Percentiles rank a stretch among this genome's conserved stretches.
These are phyloP conservation scores for Oplegnathus fasciatus DNA, from an alignment of 2,113 vertebrate species.

Conservation along the genomic window DNA sequence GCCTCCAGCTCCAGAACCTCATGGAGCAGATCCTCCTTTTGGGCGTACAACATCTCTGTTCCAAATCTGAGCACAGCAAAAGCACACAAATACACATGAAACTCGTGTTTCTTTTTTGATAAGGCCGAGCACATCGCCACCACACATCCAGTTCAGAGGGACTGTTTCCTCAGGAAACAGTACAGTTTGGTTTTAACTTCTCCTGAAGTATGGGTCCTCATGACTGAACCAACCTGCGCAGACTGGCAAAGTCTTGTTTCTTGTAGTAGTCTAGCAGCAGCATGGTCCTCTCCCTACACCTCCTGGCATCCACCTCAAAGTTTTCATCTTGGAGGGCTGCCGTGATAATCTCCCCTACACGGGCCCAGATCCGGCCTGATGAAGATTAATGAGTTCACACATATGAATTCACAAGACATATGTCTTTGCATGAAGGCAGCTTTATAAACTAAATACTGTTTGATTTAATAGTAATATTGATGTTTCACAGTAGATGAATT, in stretches of 20 bases:
- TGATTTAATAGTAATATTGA: neutral
- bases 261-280: slow-evolving; percentile 87
- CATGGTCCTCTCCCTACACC: slow-evolving; percentile 86
- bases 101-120: neutral
- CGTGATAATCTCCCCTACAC: slow-evolving; percentile 85
- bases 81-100: slow-evolving; percentile 3
- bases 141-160: neutral
- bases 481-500: neutral
- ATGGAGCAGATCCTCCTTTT: slow-evolving; percentile 86
- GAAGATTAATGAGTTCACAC: neutral
- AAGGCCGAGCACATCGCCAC: neutral
- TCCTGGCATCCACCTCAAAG: slow-evolving; percentile 86
- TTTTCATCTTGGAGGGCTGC: slow-evolving; percentile 83
- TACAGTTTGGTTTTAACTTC: neutral
- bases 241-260: slow-evolving; percentile 84
- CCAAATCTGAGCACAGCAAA: slow-evolving; percentile 78
- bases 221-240: slow-evolving; percentile 79
- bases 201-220: neutral
- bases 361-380: slow-evolving; percentile 81
- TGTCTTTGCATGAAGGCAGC: neutral
- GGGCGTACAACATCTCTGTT: slow-evolving; percentile 84
- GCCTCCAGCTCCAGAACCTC: slow-evolving; percentile 87
- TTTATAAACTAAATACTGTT: neutral
- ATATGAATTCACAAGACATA: neutral
- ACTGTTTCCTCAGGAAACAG: neutral